Evolutionary conservation across 2,888 invertebrate species (phyloP).

Genomic region (Bedellia somnulentella): DNA sequence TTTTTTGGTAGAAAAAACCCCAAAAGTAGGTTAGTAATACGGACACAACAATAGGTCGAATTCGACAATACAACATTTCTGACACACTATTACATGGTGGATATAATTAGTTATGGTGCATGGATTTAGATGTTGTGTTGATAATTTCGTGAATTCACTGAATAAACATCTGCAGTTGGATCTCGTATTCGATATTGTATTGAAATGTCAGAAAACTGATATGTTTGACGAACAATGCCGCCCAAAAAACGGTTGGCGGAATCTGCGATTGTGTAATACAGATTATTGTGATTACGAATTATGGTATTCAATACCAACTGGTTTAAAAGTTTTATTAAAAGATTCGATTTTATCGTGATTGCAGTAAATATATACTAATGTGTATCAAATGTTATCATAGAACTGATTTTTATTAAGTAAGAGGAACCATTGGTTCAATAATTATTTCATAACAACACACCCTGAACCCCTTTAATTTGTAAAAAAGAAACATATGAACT

Average conservation of each 20-base stretch:
- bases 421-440: too few relatives aligned
- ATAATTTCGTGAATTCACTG: slow-evolving; percentile 52
- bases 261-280: not conserved
- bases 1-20: slow-evolving; percentile 43
- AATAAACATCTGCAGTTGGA: slow-evolving; percentile 52
- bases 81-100: slow-evolving; percentile 50
- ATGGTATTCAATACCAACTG: not conserved
- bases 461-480: too few relatives aligned
- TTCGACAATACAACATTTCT: slow-evolving; percentile 35
- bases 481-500: too few relatives aligned
- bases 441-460: too few relatives aligned
- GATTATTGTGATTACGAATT: not conserved
- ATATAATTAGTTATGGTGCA: slow-evolving; percentile 61
- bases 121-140: slow-evolving; percentile 57
- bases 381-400: too few relatives aligned
- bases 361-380: too few relatives aligned
- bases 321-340: too few relatives aligned
- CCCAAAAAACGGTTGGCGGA: slow-evolving; percentile 44
- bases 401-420: too few relatives aligned
- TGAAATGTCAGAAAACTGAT: slow-evolving; percentile 58
- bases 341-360: too few relatives aligned
- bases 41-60: slow-evolving; percentile 27
- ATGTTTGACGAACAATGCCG: slow-evolving; percentile 31
- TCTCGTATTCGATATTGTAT: slow-evolving; percentile 43
- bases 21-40: slow-evolving; percentile 61